Percentiles rank a stretch among this genome's conserved stretches.
Evolutionary conservation across 2,888 invertebrate genomes (phyloP).

Genomic region (Doris montereyensis): DNA sequence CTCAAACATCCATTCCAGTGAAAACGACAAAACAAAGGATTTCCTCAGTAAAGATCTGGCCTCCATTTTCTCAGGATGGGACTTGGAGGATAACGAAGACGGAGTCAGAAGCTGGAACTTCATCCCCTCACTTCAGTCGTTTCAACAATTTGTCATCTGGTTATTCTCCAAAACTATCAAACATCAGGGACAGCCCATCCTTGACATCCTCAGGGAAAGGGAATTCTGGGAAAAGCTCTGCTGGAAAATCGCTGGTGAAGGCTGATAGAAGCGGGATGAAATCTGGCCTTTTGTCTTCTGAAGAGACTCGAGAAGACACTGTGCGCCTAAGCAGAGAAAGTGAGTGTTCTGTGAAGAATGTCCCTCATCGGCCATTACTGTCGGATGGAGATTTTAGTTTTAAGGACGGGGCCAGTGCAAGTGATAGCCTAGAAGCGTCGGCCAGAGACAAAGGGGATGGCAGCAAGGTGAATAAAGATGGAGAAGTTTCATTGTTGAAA

Average conservation of each 20-base stretch:
- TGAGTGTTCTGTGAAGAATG: too few species aligned
- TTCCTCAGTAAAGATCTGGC: slow-evolving; percentile 64
- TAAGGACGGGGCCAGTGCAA: too few species aligned
- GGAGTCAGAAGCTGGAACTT: too few species aligned
- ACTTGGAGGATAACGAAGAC: slow-evolving; percentile 32
- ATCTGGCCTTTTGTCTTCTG: not conserved
- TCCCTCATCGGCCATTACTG: too few species aligned
- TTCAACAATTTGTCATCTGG: too few species aligned
- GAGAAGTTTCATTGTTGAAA: slow-evolving; percentile 52
- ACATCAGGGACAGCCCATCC: slow-evolving; percentile 5
- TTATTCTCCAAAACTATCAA: too few species aligned
- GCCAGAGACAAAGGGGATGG: not conserved
- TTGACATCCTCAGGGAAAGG: not conserved
- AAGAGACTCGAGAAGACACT: not conserved
- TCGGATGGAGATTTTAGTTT: too few species aligned
- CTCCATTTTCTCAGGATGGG: slow-evolving; percentile 43
- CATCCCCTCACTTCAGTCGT: too few species aligned
- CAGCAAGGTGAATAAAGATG: not conserved
- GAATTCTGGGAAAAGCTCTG: not conserved
- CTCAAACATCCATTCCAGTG: slow-evolving; percentile 65
- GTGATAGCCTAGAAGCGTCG: not conserved
- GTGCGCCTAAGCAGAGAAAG: not conserved
- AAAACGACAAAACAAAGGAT: slow-evolving; percentile 66
- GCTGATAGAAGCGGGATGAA: too few species aligned
- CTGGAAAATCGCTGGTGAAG: not conserved